Percentiles rank a stretch among this genome's conserved stretches.
Conservation (phyloP, 2,113 vertebrate genomes). For the Holacanthus passer region DNA sequence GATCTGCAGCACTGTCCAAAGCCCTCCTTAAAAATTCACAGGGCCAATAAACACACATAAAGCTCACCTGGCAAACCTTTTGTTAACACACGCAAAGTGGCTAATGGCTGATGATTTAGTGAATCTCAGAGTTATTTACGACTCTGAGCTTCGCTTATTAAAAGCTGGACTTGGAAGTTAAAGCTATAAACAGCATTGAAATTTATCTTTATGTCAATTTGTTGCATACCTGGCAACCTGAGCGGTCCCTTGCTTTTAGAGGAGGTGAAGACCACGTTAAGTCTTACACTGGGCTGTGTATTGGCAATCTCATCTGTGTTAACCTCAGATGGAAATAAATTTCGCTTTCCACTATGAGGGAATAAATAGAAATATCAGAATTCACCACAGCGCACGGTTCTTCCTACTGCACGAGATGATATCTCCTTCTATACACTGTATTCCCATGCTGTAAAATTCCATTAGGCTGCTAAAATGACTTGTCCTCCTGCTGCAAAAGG, state of each 20-base stretch:
- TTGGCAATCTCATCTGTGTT: conserved; percentile 58
- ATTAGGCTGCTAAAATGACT: conserved; percentile 77
- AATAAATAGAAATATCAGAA: conserved; percentile 73
- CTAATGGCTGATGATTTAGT: conserved; percentile 74
- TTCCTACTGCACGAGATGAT: conserved; percentile 63
- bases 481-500: conserved; percentile 67
- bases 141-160: conserved; percentile 61
- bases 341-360: conserved; percentile 56
- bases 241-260: conserved; percentile 14
- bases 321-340: conserved; percentile 63
- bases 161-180: conserved; percentile 55
- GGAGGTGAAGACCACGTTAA: conserved; percentile 13
- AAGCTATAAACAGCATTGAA: conserved; percentile 56
- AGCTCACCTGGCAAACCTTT: conserved; percentile 68
- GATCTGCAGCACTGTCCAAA: conserved; percentile 60
- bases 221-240: conserved; percentile 26
- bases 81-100: conserved; percentile 55
- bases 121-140: conserved; percentile 68
- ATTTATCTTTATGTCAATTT: conserved; percentile 53
- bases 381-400: conserved; percentile 39
- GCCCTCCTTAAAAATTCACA: conserved; percentile 70
- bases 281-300: conserved; percentile 32
- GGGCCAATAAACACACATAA: conserved; percentile 68
- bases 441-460: conserved; percentile 73
- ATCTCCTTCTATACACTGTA: conserved; percentile 68